Evolutionary conservation across 2,888 invertebrate genomes (phyloP), one percentile per base, ranked within the genome.

Genomic region (Ennomos quercinarius): DNA sequence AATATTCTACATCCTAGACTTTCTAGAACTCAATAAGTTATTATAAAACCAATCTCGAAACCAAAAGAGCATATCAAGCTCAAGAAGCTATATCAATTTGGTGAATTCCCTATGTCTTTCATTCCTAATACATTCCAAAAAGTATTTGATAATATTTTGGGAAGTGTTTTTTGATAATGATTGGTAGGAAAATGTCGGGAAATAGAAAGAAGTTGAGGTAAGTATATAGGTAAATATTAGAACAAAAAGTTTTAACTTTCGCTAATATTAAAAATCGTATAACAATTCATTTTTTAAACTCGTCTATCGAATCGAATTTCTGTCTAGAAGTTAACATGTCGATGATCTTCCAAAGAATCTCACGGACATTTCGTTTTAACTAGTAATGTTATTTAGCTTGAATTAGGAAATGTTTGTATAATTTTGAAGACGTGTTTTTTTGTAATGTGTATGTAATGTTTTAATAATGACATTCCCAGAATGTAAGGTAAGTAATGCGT

Each of bases 381-480:
- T 27, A 4, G 27, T 72, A 68, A 44, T 61, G 57, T 73, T 74
- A 63, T 62, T 63, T 72, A 72, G 68, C 50, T 64, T 72, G 66
- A 68, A 45, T 55, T 73, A 75, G 72, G 37, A 46, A 51, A 51
- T 69, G 57, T 70, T 64, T 64, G 6, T 27, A 27, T 53, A 38
- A 44, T 38, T 43, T 57, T 51, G 35, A 52, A 83, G 84, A 78
- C 84, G 83, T 83, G 69, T 73, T 76, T 74, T n/a, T 86, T 83
- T 79, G 82, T 81, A 84, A 68, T 75, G 70, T 77, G 42, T 51
- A 47, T 47, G 77, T 72, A 73, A 75, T 77, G 66, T 80, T 80
- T 73, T 77, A 78, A 72, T 78, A 71, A 57, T 55, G 61, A 84
- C 88, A 87, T 89, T 90, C 87, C 84, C 81, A 84, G 86, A 88